Base-by-base conservation (phyloP, 2,888 invertebrate genomes). In the Cerastis leucographa region DNA sequence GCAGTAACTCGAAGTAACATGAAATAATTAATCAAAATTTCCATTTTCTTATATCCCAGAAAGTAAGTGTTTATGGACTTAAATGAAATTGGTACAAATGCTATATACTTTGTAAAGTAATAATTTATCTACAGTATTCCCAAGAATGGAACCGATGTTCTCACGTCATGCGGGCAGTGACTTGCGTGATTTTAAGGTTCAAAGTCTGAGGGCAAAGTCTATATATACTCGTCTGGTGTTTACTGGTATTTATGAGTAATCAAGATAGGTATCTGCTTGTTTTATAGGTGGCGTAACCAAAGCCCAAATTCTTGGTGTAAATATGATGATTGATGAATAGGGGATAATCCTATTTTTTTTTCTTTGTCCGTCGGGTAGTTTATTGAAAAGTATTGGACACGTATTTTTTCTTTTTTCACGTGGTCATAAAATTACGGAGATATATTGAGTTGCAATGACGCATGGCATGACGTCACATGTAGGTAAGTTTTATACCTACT, bases 101-200 rank as follows among this genome's bases (percentile, higher is more conserved):
- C n/a, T n/a, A n/a, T n/a, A n/a, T 44, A 44, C 44, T 44, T 44
- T 12, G 44, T 14, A 44, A 17, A 46, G 25, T 2, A 56, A 25
- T 56, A 25, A 17, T 1, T 17, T 29, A 17, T 56, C 56, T 51
- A n/a, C 9, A 51, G 35, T 17, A 59, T 61, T 19, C 1, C n/a
- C n/a, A n/a, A n/a, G n/a, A n/a, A n/a, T n/a, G n/a, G n/a, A n/a
- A n/a, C n/a, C n/a, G n/a, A n/a, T n/a, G n/a, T n/a, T n/a, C n/a
- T n/a, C n/a, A n/a, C 9, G 19, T 14, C 4, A 9, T 35, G 29
- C 35, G 64, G n/a, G 14, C 84, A 80, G 51, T 81, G 81, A 84
- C 85, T 84, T 72, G 85, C 80, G 6, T 19, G 40, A 54, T 44
- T 80, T 54, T 64, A 44, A 40, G 25, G 82, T 81, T 22, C 56